A percentile compares a stretch with the other conserved stretches of the same genome.
Conservation (phyloP, 2,888 invertebrate genomes). For the Sialis fuliginosa region DNA sequence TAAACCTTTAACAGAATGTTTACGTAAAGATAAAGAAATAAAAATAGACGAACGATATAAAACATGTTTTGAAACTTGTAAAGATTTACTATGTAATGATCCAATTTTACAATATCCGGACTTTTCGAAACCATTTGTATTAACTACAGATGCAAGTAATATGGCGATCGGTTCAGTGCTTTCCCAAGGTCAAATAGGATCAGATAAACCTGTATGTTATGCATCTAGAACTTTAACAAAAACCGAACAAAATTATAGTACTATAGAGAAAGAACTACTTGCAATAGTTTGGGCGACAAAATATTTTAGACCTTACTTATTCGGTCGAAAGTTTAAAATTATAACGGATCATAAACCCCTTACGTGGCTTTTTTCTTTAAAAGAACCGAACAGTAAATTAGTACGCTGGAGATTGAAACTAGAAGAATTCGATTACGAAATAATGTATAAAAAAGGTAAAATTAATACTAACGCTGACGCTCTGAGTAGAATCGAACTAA, state of each 20-base stretch:
- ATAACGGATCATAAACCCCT: constrained; percentile 18
- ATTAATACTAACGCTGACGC: constrained; percentile 11
- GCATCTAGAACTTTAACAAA: constrained; percentile 14
- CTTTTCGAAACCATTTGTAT: constrained; percentile 13
- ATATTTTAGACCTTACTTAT: constrained; percentile 9
- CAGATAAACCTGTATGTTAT: constrained; percentile 14
- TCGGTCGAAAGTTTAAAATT: constrained; percentile 13
- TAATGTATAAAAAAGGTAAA: constrained; percentile 13
- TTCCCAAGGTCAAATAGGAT: constrained; percentile 10
- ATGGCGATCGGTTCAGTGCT: constrained; percentile 13
- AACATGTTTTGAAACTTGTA: constrained; percentile 1
- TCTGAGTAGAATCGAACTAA: no score
- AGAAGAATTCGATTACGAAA: constrained; percentile 5
- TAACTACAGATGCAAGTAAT: constrained; percentile 15
- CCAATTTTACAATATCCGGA: constrained; percentile 13
- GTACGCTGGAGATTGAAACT: constrained; percentile 15
- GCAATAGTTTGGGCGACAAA: constrained; percentile 9
- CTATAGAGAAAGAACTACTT: constrained; percentile 9
- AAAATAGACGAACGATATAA: not conserved
- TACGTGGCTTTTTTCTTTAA: constrained; percentile 11
- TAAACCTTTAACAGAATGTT: constrained; percentile 5
- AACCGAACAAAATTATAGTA: constrained; percentile 8
- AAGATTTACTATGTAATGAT: constrained; percentile 1
- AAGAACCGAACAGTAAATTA: constrained; percentile 14
- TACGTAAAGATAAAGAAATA: constrained; percentile 3